A percentile compares a stretch with the other conserved stretches of the same genome.
Conservation (phyloP, 2,797 vertebrate genomes). For the Fundulus diaphanus region DNA sequence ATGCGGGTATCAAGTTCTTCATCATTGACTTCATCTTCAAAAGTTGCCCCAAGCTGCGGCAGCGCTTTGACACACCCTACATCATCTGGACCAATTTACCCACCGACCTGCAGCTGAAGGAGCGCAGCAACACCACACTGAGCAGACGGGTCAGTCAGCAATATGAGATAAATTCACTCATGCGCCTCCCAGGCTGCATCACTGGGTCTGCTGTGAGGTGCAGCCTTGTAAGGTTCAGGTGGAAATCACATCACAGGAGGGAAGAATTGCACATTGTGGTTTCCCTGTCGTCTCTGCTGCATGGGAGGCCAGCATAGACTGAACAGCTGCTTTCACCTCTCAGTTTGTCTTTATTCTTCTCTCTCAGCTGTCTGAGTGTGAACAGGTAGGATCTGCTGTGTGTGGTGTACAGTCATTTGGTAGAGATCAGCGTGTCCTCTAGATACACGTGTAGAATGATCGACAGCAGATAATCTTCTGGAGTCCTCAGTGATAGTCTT, state of each 20-base stretch:
- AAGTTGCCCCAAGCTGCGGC: conserved; percentile 91
- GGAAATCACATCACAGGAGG: not conserved
- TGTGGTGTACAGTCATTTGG: conserved; percentile 37
- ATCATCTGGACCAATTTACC: conserved; percentile 92
- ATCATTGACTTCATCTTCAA: conserved; percentile 96
- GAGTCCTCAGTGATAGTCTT: not conserved
- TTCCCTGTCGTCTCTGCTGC: not conserved
- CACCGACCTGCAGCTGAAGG: conserved; percentile 96
- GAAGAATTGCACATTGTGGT: not conserved
- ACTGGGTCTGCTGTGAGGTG: not conserved
- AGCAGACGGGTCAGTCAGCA: conserved; percentile 85
- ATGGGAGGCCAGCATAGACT: conserved; percentile 1
- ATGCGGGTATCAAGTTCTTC: conserved; percentile 97
- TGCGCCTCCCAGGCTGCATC: not conserved
- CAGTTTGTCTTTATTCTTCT: conserved; percentile 74
- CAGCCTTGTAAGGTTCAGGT: not conserved
- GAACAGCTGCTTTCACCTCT: conserved; percentile 37
- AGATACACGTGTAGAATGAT: conserved; percentile 10
- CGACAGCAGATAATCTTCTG: conserved; percentile 6
- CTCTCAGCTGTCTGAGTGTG: conserved; percentile 89
- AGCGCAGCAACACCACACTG: conserved; percentile 81
- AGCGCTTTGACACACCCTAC: conserved; percentile 93
- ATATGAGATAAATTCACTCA: not conserved
- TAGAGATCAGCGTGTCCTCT: conserved; percentile 31
- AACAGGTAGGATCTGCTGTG: conserved; percentile 84